Evolutionary conservation across 2,888 invertebrate genomes (phyloP), one percentile per base, ranked within the genome.

Genomic region (Chalcis sispes): DNA sequence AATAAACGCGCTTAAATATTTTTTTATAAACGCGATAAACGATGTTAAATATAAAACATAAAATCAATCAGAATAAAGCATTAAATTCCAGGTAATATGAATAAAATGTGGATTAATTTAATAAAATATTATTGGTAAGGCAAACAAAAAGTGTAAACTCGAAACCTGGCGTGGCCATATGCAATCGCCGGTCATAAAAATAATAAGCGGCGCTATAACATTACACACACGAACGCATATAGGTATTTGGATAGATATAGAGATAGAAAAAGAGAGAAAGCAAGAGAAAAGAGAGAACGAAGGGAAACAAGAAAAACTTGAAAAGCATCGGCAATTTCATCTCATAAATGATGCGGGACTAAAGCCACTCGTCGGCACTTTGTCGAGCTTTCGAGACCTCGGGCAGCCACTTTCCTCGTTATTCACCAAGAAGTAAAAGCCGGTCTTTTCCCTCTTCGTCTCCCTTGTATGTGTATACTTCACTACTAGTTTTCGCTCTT

Each of bases 381-480:
- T 75, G 75, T 75, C 75, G 58, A 66, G 65, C 67, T 62, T 65
- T 75, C 75, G 65, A 70, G 48, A 65, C 50, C 75, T 48, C 50
- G 32, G 50, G 59, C 75, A 56, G 48, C 40, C 70, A 75, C 70
- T 70, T 75, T 75, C 50, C 65, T 65, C 75, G 70, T 70, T 70
- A 75, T 65, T 65, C 70, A 58, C 70, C 42, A 13, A 46, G 10
- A 65, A n/a, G n/a, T 50, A 25, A 20, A 8, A 66, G 46, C 59
- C 56, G 18, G 46, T 54, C 62, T 56, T 25, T 29, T 7, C 13
- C 48, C 5, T 42, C n/a, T 25, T 2, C 27, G 32, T 61, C 25
- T 61, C n/a, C n/a, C n/a, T n/a, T n/a, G n/a, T 10, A 20, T 32
- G 8, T 48, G 25, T 36, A 36, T 29, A 1, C 13, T 32, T 52